Base-by-base conservation (phyloP, 2,888 invertebrate species). In the Cantharis rustica region DNA sequence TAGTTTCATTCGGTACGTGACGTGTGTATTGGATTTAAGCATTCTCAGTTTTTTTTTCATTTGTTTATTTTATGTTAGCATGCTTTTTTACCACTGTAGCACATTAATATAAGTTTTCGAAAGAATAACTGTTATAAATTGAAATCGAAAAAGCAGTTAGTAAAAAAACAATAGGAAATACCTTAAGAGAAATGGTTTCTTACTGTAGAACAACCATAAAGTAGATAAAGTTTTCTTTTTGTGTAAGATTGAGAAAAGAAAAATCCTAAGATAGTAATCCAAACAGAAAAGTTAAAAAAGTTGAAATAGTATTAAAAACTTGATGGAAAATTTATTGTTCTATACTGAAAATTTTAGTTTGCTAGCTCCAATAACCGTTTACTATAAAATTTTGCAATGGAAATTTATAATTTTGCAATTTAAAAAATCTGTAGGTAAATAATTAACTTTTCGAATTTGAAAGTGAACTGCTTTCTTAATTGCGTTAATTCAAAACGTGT, bases 191-290 rank as follows among this genome's bases (percentile, higher is more conserved):
- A 66, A 66, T 66, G 64, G 64, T 23, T 66, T 66, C 64, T 66
- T 66, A 23, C 20, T 66, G 13, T 66, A 66, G 64, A 66, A 66
- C 64, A 66, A 66, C 23, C 64, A 23, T 66, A 66, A 66, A 66
- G 64, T 66, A 66, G 64, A 66, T 66, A 66, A 66, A 66, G 64
- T 66, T 66, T 66, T 20, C 64, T 66, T 66, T 66, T 66, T 66
- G 23, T 66, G 15, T 66, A 20, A 66, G 64, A 66, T 66, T 66
- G 64, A 23, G 23, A 66, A 63, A 66, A 66, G 64, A 17, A 23
- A 66, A 66, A 47, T 47, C 47, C 47, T 47, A 66, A 66, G 64
- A 66, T 66, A 23, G 64, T 66, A 66, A 66, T 66, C 64, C 64
- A 66, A 66, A 66, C 64, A 16, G 64, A 66, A 66, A 66, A 66